A percentile compares a stretch with the other conserved stretches of the same genome.
phyloP scores from a whole-genome alignment of 1,140 invertebrate species.

The Thereuonema tuberculata region DNA sequence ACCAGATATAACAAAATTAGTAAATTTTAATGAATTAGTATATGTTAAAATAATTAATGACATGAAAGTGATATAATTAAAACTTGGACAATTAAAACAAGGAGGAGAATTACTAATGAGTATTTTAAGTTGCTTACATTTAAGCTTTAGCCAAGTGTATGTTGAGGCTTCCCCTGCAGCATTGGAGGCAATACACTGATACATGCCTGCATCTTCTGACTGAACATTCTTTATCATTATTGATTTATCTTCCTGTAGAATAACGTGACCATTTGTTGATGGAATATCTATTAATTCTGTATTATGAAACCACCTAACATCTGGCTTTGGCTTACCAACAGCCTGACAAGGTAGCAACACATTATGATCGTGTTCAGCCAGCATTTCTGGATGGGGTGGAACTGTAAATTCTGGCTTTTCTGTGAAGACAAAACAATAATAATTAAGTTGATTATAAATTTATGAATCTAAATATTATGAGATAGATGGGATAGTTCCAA shows the following conservation, averaged over 20 bases:
- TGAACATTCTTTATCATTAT: constrained; percentile 65
- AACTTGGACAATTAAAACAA: background rate
- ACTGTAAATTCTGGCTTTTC: constrained; percentile 20
- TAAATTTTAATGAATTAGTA: background rate
- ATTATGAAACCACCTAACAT: constrained; percentile 35
- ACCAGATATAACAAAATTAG: background rate
- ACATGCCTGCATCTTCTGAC: constrained; percentile 81
- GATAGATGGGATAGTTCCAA: too few species aligned
- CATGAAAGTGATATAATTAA: background rate
- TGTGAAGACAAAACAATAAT: too few species aligned
- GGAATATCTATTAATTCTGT: constrained; percentile 19
- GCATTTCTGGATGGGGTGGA: constrained; percentile 20
- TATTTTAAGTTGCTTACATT: constrained; percentile 93
- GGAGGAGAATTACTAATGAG: constrained; percentile 6
- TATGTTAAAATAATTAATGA: background rate
- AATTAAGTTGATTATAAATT: too few species aligned
- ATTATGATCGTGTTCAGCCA: constrained; percentile 30
- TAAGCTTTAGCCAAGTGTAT: constrained; percentile 84
- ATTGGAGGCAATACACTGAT: constrained; percentile 84
- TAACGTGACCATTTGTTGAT: constrained; percentile 34
- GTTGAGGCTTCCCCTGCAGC: constrained; percentile 75
- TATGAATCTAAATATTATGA: too few species aligned
- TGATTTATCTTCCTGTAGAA: constrained; percentile 60
- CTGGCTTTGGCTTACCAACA: constrained; percentile 29
- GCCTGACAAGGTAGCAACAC: constrained; percentile 30